Base-by-base conservation (phyloP, 2,113 vertebrate species). In the Oryzias celebensis region DNA sequence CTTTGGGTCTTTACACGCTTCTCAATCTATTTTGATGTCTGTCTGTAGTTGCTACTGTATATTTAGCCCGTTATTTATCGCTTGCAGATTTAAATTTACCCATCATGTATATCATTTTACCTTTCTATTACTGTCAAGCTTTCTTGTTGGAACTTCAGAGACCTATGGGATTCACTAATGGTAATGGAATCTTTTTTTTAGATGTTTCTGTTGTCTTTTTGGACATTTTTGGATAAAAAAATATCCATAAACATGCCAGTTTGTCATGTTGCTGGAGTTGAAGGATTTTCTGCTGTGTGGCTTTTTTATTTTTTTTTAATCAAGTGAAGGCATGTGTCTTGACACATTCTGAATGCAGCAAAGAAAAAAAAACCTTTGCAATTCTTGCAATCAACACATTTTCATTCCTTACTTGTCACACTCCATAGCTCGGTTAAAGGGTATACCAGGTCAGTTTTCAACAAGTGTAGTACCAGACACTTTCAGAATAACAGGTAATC, bases 21-120 rank as follows among this genome's bases (percentile, higher is more conserved):
- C 60, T 75, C 60, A 55, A 48, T 80, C 64, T 77, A 60, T 60
- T 79, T 82, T 57, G 66, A 64, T 73, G 69, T 47, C 47, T 47
- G 47, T 59, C 28, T 76, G 22, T 63, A 52, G 24, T 44, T 65
- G 56, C 69, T 50, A 60, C 52, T 75, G 60, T 68, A 67, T 65
- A 76, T 77, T 64, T 53, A 73, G 61, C 23, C 31, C 5, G 36
- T 48, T 44, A 16, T n/a, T 45, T 59, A 18, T 71, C 71, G 17
- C 36, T 73, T 71, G 22, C 54, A 50, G 60, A 72, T 75, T 69
- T 26, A 47, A 12, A 26, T 66, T 61, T 17, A 42, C 36, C 53
- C 53, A 20, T 17, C 24, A 18, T 20, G 59, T 62, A 50, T 65
- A 72, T 68, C 54, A 54, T 75, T 82, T 69, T 44, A 45, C 51